These are phyloP conservation scores for Crax fasciolata DNA, from an alignment of 2,797 vertebrate genomes.

Conservation along the genomic window DNA sequence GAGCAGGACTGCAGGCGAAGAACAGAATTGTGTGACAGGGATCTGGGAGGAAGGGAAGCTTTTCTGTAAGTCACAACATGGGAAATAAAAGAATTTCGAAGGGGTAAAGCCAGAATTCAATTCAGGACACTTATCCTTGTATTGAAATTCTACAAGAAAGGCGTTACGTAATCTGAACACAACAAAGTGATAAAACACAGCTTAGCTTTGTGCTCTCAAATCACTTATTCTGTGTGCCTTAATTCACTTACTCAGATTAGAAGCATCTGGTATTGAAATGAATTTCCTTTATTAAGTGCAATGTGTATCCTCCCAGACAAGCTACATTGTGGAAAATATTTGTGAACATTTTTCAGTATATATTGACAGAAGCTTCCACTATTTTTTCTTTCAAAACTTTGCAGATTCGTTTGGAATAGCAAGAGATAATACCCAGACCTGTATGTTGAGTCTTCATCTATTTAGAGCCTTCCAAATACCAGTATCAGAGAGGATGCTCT, in stretches of 20 bases:
- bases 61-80: not conserved
- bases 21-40: not conserved
- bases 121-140: not conserved
- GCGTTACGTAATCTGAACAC: not conserved
- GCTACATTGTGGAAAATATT: not conserved
- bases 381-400: not conserved
- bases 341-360: not conserved
- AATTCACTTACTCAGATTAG: not conserved
- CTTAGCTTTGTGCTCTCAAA: not conserved
- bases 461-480: not conserved
- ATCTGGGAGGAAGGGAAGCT: not conserved
- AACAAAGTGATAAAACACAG: not conserved
- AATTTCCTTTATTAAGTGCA: not conserved
- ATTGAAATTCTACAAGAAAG: not conserved
- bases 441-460: not conserved
- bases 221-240: not conserved
- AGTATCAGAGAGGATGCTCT: not conserved
- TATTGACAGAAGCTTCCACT: not conserved
- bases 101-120: not conserved
- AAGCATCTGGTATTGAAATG: not conserved
- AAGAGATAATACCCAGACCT: not conserved
- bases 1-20: not conserved
- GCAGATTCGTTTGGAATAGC: not conserved
- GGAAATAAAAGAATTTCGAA: not conserved
- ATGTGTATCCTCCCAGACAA: not conserved